Evolutionary conservation across 2,888 invertebrate species (phyloP), one percentile per base, ranked within the genome.

Genomic region (Helicoverpa assulta): DNA sequence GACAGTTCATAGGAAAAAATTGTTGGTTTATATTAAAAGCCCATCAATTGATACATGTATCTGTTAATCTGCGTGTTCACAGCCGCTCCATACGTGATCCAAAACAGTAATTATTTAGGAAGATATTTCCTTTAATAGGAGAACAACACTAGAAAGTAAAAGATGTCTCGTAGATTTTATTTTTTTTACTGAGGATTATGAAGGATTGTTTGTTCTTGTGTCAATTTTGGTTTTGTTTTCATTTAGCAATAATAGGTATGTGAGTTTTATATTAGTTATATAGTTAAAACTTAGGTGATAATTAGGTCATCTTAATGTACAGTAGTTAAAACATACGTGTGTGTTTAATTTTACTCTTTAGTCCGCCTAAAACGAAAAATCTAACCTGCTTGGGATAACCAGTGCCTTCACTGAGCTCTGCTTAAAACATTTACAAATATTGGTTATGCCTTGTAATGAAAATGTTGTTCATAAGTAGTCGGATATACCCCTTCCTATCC

Each of bases 321-420:
- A 47, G 47, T 47, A 47, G 47, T 47, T 47, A n/a, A 47, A 47
- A 47, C 47, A 16, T 47, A 47, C 47, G 64, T 73, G 29, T 65
- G 55, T 73, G 33, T 40, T 51, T 43, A 53, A 10, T 40, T 75
- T 75, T 29, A 29, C 16, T 51, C 51, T 58, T 26, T 18, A 59
- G 58, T 18, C 68, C 68, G 68, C 33, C 21, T 75, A 26, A 54
- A 58, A 54, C 50, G 18, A 55, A 43, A 0, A 58, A 68, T 59
- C 43, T 71, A 71, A 71, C 76, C 40, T 58, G 71, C 71, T 71
- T 71, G 76, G 69, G 58, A 58, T 71, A 71, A 71, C 76, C 50
- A 75, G 29, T 71, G 71, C 69, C 68, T 71, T 57, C 54, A 75
- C 58, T 67, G 50, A 72, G 76, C 59, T 58, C 76, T 76, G 58